Percentiles rank a stretch among this genome's conserved stretches.
Conservation (phyloP, 1,140 invertebrate species). For the Drosophila hydei region DNA sequence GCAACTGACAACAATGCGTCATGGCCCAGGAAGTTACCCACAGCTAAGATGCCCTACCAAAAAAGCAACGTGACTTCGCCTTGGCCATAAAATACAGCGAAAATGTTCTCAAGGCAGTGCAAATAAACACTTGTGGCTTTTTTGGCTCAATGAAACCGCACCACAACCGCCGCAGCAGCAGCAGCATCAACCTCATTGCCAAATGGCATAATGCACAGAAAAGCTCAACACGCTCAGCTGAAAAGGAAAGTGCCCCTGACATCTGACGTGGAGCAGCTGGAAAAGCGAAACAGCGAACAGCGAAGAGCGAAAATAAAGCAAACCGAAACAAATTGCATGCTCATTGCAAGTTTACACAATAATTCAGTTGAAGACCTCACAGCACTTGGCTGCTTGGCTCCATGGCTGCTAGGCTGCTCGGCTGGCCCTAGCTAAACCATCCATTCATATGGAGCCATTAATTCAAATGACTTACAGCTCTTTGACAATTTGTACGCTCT, state of each 20-base stretch:
- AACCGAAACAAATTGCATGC: slow-evolving; percentile 59
- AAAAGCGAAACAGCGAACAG: slow-evolving; percentile 24
- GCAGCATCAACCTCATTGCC: slow-evolving; percentile 53
- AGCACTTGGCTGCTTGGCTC: not conserved
- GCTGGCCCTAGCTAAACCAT: slow-evolving; percentile 11
- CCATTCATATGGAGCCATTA: slow-evolving; percentile 47
- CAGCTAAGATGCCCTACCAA: slow-evolving; percentile 14
- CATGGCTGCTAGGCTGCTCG: not conserved
- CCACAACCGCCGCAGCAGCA: not conserved
- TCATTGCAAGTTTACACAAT: slow-evolving; percentile 56
- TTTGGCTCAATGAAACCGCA: slow-evolving; percentile 47
- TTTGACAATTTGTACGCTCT: slow-evolving; percentile 12
- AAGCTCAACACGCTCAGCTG: slow-evolving; percentile 28
- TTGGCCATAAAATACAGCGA: slow-evolving; percentile 15
- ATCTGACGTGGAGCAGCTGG: slow-evolving; percentile 49
- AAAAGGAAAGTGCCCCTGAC: slow-evolving; percentile 81
- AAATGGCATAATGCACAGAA: slow-evolving; percentile 74
- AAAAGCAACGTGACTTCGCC: slow-evolving; percentile 29
- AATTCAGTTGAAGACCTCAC: slow-evolving; percentile 25
- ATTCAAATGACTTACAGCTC: slow-evolving; percentile 59
- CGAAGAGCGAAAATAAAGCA: slow-evolving; percentile 24
- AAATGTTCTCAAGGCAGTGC: slow-evolving; percentile 45
- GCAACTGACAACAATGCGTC: slow-evolving; percentile 16
- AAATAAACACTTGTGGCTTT: slow-evolving; percentile 54
- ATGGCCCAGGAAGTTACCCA: slow-evolving; percentile 48